phyloP scores from a whole-genome alignment of 2,113 vertebrate genomes.

The Theristicus caerulescens region DNA sequence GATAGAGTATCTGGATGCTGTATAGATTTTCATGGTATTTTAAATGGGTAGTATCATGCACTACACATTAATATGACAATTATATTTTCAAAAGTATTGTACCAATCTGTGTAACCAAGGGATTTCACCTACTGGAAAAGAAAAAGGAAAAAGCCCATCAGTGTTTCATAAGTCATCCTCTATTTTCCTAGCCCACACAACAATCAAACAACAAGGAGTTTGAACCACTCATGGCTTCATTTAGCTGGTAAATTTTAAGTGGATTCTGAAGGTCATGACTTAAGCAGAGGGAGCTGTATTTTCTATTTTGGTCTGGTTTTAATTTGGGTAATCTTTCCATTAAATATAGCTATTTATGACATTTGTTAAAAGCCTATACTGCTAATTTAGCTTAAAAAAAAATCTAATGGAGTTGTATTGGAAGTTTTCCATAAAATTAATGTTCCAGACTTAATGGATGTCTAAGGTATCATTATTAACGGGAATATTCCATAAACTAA shows the following conservation, averaged over 20 bases:
- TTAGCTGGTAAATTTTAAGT: constrained; percentile 56
- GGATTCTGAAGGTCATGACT: constrained; percentile 70
- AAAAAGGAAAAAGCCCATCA: neutral
- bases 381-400: constrained; percentile 77
- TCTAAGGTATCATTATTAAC: constrained; percentile 81
- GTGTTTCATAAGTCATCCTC: neutral
- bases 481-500: constrained; percentile 77
- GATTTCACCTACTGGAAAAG: neutral
- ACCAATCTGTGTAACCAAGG: neutral
- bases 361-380: constrained; percentile 81
- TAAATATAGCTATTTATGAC: constrained; percentile 80
- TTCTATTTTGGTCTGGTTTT: constrained; percentile 80
- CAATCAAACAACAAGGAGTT: constrained; percentile 23
- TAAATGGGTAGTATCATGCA: neutral
- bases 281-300: constrained; percentile 64
- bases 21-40: neutral
- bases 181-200: neutral
- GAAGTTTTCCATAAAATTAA: constrained; percentile 84
- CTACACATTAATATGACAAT: neutral
- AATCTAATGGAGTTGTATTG: constrained; percentile 79
- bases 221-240: constrained; percentile 15
- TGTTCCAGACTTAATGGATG: constrained; percentile 81
- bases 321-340: constrained; percentile 77
- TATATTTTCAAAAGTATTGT: neutral
- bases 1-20: neutral